A percentile compares a stretch with the other conserved stretches of the same genome.
Evolutionary conservation across 2,797 vertebrate genomes (phyloP).

Genomic region (Aselliscus stoliczkanus): DNA sequence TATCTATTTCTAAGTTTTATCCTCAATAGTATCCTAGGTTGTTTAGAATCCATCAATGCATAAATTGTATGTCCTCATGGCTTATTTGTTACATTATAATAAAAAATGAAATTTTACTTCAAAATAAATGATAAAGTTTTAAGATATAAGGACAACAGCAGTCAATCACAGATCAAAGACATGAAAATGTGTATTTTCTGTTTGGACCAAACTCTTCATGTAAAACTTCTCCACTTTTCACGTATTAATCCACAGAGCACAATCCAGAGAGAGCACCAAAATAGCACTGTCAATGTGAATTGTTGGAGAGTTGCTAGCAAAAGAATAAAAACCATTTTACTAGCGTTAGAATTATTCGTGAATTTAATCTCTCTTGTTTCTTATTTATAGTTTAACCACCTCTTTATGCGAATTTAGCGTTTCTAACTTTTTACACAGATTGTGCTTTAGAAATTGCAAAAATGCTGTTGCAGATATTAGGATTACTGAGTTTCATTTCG

Average conservation of each 20-base stretch:
- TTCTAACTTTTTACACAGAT: not conserved
- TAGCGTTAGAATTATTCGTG: not conserved
- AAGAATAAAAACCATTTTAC: not conserved
- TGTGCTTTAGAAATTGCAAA: not conserved
- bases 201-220: not conserved
- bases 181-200: not conserved
- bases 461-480: not conserved
- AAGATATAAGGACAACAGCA: not conserved
- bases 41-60: not conserved
- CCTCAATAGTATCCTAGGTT: not conserved
- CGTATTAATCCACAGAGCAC: slow-evolving; percentile 4
- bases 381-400: not conserved
- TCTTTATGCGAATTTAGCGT: not conserved
- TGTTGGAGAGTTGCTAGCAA: not conserved
- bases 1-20: not conserved
- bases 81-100: not conserved
- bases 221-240: not conserved
- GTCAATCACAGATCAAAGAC: not conserved
- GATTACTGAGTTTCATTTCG: not conserved
- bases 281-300: not conserved
- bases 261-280: not conserved
- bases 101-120: slow-evolving; percentile 15
- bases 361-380: not conserved
- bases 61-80: not conserved
- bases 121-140: slow-evolving; percentile 13